These are phyloP conservation scores for Cephalopterus ornatus DNA, from an alignment of 2,113 vertebrate species.

Conservation along the genomic window DNA sequence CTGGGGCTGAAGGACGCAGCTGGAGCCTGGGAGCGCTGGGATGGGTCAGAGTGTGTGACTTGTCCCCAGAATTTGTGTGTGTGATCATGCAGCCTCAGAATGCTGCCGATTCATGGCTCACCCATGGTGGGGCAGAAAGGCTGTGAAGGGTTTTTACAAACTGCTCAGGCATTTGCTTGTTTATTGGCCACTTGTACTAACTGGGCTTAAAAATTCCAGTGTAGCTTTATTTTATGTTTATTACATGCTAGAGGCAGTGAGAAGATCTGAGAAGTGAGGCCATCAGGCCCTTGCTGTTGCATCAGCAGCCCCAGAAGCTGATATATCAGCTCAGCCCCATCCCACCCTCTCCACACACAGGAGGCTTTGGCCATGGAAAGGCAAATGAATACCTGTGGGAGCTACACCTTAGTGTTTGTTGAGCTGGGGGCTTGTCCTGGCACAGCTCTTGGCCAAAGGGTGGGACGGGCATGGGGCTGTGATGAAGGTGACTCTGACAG, in stretches of 20 bases:
- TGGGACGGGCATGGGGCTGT: accelerated
- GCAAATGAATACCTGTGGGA: not conserved
- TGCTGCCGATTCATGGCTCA: not conserved
- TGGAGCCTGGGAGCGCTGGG: not conserved
- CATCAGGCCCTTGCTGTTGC: not conserved
- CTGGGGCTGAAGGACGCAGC: not conserved
- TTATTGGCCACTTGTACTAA: not conserved
- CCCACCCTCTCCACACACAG: too few relatives aligned
- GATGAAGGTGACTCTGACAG: not conserved
- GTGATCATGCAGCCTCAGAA: not conserved
- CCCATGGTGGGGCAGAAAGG: not conserved
- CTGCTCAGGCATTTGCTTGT: not conserved
- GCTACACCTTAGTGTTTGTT: not conserved
- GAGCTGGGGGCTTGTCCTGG: not conserved
- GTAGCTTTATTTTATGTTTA: not conserved
- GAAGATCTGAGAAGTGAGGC: too few relatives aligned
- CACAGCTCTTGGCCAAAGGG: not conserved
- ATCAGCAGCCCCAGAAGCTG: not conserved
- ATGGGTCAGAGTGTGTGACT: not conserved
- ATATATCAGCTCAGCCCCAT: not conserved
- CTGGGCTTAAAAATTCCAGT: not conserved
- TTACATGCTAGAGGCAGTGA: not conserved
- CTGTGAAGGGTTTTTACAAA: not conserved
- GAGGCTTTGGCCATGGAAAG: not conserved
- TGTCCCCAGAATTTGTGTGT: not conserved